Percentiles rank a stretch among this genome's conserved stretches.
phyloP scores from a whole-genome alignment of 2,888 invertebrate genomes.

The Acleris cristana region DNA sequence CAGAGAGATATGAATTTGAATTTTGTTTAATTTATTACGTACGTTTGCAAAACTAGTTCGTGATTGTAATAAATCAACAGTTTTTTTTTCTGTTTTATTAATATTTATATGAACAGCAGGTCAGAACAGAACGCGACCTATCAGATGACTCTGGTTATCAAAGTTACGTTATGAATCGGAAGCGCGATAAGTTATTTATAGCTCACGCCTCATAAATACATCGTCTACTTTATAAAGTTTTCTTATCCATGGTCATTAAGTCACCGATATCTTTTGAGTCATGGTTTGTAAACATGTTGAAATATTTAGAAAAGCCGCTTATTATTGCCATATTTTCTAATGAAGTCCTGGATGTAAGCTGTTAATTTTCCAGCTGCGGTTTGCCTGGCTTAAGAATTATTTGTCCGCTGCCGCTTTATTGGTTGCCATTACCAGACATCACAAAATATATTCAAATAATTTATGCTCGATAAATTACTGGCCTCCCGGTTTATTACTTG shows the following conservation, averaged over 20 bases:
- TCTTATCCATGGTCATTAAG: slow-evolving; percentile 9
- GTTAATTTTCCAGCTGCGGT: slow-evolving; percentile 63
- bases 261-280: too few species aligned
- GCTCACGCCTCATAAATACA: slow-evolving; percentile 2
- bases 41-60: slow-evolving; percentile 23
- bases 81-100: slow-evolving; percentile 18
- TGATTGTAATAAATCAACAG: slow-evolving; percentile 26
- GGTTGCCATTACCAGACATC: slow-evolving; percentile 56
- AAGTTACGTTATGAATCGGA: slow-evolving; percentile 18
- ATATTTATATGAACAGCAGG: slow-evolving; percentile 1
- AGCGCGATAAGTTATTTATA: slow-evolving; percentile 23
- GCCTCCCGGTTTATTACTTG: slow-evolving; percentile 36
- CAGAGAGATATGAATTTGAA: slow-evolving; percentile 16
- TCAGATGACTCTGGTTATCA: slow-evolving; percentile 15
- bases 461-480: slow-evolving; percentile 48
- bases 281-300: too few species aligned
- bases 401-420: slow-evolving; percentile 52
- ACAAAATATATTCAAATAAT: slow-evolving; percentile 43
- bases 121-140: slow-evolving; percentile 11
- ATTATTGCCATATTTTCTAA: not conserved
- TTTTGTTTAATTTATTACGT: slow-evolving; percentile 28
- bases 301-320: not conserved
- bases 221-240: not conserved
- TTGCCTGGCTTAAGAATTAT: slow-evolving; percentile 53
- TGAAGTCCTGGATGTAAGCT: slow-evolving; percentile 48